Conservation (phyloP, 2,113 vertebrate species). For the Shinisaurus crocodilurus region DNA sequence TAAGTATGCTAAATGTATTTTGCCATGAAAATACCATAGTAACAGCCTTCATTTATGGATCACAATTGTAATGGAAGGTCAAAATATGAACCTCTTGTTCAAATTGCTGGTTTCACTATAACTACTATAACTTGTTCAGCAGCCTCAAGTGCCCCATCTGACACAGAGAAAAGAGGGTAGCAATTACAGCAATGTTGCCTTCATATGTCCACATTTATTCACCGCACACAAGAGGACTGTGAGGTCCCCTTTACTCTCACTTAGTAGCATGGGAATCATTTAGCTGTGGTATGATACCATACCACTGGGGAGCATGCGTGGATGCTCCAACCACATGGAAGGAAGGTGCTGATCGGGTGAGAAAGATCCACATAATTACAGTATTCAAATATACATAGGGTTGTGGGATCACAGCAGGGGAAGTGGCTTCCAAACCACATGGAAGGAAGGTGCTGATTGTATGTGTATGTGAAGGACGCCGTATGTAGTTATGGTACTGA, state of each 20-base stretch:
- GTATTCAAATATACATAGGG: neutral
- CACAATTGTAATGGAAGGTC: neutral
- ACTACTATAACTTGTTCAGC: neutral
- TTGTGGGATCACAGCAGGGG: neutral
- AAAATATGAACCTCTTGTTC: neutral
- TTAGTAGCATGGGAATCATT: accelerated
- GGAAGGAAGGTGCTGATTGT: too few species aligned
- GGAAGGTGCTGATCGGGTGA: neutral
- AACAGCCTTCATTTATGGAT: neutral
- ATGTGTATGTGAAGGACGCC: neutral
- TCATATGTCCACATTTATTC: neutral
- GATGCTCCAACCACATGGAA: neutral
- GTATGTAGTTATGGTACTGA: neutral
- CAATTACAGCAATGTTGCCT: neutral
- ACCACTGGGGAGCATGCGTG: neutral
- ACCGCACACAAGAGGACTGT: neutral
- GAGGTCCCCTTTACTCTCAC: neutral
- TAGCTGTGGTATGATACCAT: neutral
- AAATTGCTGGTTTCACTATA: neutral
- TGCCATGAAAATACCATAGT: neutral
- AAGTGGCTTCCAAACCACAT: neutral
- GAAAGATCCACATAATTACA: neutral
- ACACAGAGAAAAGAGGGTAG: neutral
- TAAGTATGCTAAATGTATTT: neutral
- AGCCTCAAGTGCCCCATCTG: neutral